Percentiles rank a stretch among this genome's conserved stretches.
phyloP scores from a whole-genome alignment of 2,113 vertebrate species.

The Platichthys stellatus region DNA sequence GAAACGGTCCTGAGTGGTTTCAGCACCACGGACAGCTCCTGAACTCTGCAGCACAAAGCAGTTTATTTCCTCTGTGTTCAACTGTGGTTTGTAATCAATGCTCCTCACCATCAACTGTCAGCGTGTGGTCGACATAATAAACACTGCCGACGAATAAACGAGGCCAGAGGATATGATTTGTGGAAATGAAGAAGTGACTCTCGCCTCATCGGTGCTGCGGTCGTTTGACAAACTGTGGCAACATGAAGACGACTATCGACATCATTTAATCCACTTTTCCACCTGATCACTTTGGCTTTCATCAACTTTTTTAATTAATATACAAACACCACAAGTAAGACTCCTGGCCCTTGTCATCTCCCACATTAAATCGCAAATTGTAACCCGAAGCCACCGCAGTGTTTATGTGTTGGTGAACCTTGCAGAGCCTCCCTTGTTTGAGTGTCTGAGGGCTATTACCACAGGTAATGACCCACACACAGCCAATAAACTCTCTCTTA shows the following conservation, averaged over 20 bases:
- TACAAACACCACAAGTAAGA: not conserved
- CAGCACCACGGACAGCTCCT: conserved; percentile 25
- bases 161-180: not conserved
- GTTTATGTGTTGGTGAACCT: conserved; percentile 60
- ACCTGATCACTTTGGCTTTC: conserved; percentile 1
- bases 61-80: not conserved
- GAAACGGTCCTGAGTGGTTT: conserved; percentile 6
- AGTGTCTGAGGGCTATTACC: conserved; percentile 72
- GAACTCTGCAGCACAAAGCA: conserved; percentile 1
- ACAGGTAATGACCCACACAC: conserved; percentile 76
- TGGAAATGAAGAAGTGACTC: conserved; percentile 12
- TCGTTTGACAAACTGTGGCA: not conserved
- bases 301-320: conserved; percentile 10
- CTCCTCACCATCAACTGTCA: not conserved
- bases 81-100: conserved; percentile 33
- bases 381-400: conserved; percentile 20
- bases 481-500: conserved; percentile 76
- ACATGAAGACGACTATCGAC: not conserved
- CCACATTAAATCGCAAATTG: conserved; percentile 29
- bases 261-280: conserved; percentile 1
- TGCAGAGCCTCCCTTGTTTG: conserved; percentile 59
- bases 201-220: not conserved
- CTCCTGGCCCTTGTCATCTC: conserved; percentile 2
- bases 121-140: not conserved
- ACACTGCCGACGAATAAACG: conserved; percentile 6